Conservation (phyloP, 64 coral and sea anemone genomes). For the Montipora sp. region DNA sequence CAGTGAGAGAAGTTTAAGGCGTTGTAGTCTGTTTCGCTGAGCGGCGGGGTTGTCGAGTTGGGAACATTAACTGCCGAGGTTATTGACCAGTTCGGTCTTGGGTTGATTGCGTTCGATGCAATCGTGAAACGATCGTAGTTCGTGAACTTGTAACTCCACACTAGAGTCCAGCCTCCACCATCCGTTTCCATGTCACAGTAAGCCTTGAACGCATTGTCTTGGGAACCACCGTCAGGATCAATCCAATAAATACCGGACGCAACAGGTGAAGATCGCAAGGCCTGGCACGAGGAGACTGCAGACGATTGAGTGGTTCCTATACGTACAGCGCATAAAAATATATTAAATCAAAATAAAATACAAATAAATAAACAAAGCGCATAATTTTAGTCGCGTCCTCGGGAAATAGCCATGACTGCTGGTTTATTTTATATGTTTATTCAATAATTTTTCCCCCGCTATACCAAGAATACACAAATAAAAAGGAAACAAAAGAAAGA, state of each 20-base stretch:
- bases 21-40: conserved; percentile 10
- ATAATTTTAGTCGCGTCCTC: too few species aligned
- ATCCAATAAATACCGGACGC: conserved; percentile 57
- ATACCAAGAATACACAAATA: too few species aligned
- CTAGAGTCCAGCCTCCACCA: conserved; percentile 79
- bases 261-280: not conserved
- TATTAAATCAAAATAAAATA: too few species aligned
- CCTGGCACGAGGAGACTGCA: not conserved
- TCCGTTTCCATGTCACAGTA: conserved; percentile 64
- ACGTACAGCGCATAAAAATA: too few species aligned
- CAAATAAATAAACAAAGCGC: too few species aligned
- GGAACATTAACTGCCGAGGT: not conserved
- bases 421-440: too few species aligned
- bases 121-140: conserved; percentile 59
- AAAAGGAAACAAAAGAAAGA: too few species aligned
- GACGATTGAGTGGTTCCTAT: too few species aligned
- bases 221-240: conserved; percentile 8
- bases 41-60: not conserved
- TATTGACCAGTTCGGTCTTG: conserved; percentile 34
- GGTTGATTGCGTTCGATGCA: conserved; percentile 48
- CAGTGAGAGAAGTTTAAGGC: conserved; percentile 31
- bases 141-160: conserved; percentile 78
- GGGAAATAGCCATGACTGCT: too few species aligned
- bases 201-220: conserved; percentile 19
- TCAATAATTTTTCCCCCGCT: too few species aligned